phyloP scores from a whole-genome alignment of 2,113 vertebrate genomes.

The Vanacampus margaritifer region DNA sequence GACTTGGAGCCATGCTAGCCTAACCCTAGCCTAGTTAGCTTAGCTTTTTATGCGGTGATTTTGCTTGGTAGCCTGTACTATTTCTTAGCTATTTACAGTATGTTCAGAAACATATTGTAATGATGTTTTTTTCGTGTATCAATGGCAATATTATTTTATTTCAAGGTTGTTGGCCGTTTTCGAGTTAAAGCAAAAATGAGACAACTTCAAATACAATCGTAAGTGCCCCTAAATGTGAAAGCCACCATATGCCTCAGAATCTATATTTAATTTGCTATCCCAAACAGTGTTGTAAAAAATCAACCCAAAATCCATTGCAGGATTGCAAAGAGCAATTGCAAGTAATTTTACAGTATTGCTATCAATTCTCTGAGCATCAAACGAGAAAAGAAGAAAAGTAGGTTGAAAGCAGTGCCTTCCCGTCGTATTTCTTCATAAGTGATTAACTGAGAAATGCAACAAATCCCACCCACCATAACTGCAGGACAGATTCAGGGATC shows the following conservation, averaged over 20 bases:
- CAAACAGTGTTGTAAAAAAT: slow-evolving; percentile 31
- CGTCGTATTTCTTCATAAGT: slow-evolving; percentile 58
- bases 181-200: too few species aligned
- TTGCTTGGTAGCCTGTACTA: too few species aligned
- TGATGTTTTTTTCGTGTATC: too few species aligned
- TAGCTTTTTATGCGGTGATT: too few species aligned
- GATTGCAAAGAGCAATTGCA: slow-evolving; percentile 68
- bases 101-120: too few species aligned
- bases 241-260: slow-evolving; percentile 16
- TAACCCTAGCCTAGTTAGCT: too few species aligned
- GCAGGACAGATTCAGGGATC: slow-evolving; percentile 51
- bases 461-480: slow-evolving; percentile 63
- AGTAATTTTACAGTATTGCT: slow-evolving; percentile 49
- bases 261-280: slow-evolving; percentile 26
- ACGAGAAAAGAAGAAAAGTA: slow-evolving; percentile 1
- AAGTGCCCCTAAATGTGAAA: slow-evolving; percentile 36
- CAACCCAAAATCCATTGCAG: slow-evolving; percentile 36
- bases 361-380: slow-evolving; percentile 46
- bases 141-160: too few species aligned
- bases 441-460: slow-evolving; percentile 72
- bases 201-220: too few species aligned
- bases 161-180: too few species aligned
- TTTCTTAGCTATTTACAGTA: too few species aligned
- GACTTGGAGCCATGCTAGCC: too few species aligned
- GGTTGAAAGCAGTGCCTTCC: slow-evolving; percentile 7